Evolutionary conservation across 2,113 vertebrate species (phyloP), one percentile per base, ranked within the genome.

Genomic region (Albula glossodonta): DNA sequence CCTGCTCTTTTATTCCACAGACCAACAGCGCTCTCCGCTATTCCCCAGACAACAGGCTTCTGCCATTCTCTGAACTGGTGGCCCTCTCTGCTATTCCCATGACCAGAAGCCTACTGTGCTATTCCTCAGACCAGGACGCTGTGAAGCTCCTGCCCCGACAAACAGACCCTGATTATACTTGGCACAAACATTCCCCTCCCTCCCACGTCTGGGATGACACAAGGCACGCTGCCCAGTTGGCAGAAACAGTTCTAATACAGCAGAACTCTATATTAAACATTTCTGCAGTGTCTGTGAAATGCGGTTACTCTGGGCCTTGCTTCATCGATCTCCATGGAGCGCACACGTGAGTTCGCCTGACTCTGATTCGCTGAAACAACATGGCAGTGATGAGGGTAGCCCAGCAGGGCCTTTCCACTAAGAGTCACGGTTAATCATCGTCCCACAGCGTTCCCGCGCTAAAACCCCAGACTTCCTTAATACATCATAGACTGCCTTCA

Each of bases 271-370:
- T 83, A 83, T 87, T 87, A 83, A 87, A 89, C 57, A 56, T 80
- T 87, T 66, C 78, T 81, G 84, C 60, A 84, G 70, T 83, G 87
- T 78, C 51, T 51, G 85, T 90, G 87, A 89, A 83, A 90, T 93
- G 88, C 88, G 91, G 91, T 92, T 91, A 91, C 91, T 91, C 87
- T 88, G 80, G 80, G 87, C 83, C 87, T 77, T 13, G 84, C 86
- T 88, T 88, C 87, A 89, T 87, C 6, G 77, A 91, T 83, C 87
- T 87, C 85, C 86, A 82, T 48, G 60, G 57, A 70, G 19, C 82
- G 51, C 48, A 74, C 82, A 11, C 13, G 60, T 17, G 22, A 12
- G 82, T 60, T 74, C 48, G 6, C n/a, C 82, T 19, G 22, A 10
- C 4, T 48, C 60, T 83, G 74, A 83, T 83, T 70, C 51, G 13